A percentile compares a stretch with the other conserved stretches of the same genome.
phyloP scores from a whole-genome alignment of 2,113 vertebrate species.

The Megaceryle maxima region DNA sequence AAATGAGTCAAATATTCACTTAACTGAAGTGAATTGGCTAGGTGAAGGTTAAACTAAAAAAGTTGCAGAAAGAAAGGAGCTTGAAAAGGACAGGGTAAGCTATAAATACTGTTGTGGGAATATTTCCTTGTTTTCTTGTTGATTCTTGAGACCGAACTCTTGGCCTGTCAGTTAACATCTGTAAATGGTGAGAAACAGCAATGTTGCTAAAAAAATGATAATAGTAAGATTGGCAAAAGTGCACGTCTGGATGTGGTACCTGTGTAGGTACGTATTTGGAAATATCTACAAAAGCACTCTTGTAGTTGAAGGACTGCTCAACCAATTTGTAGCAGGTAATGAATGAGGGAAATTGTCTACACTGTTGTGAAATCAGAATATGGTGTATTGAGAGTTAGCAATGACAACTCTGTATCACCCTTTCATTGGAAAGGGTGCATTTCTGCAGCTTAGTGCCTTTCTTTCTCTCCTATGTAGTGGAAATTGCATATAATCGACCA shows the following conservation, averaged over 20 bases:
- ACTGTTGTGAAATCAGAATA: neutral
- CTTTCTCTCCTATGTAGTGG: neutral
- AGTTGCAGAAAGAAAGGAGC: neutral
- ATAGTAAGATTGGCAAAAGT: neutral
- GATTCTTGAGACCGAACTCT: neutral
- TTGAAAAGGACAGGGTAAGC: neutral
- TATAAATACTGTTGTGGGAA: neutral
- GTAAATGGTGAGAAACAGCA: neutral
- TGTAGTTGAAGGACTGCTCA: conserved; percentile 29
- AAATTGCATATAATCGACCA: neutral
- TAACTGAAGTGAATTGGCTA: neutral
- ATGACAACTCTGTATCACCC: neutral
- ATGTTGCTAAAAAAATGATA: neutral
- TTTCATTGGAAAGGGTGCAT: neutral
- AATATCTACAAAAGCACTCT: neutral
- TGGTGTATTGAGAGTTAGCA: conserved; percentile 23
- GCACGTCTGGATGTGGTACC: neutral
- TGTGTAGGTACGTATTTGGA: neutral
- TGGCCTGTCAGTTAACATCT: neutral
- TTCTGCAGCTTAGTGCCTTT: neutral
- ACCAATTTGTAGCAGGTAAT: conserved; percentile 9
- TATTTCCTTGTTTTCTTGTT: neutral
- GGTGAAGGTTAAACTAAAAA: neutral
- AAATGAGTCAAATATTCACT: neutral
- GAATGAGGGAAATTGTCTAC: neutral